phyloP scores from a whole-genome alignment of 1,140 invertebrate genomes.

The Halesus radiatus region DNA sequence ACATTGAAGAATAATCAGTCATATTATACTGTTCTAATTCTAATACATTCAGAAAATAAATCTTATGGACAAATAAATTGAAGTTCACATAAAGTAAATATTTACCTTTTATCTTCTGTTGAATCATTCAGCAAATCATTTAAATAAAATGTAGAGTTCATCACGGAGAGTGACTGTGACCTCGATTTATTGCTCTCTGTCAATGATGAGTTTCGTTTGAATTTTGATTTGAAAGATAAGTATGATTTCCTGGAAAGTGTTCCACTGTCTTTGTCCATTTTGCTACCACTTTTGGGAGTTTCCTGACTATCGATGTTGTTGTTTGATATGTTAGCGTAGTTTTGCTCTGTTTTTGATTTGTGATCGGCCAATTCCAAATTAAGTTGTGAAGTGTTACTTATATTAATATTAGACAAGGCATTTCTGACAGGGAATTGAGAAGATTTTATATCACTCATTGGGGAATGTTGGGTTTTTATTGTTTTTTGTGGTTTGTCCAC shows the following conservation, averaged over 20 bases:
- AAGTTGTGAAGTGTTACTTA: slow-evolving; percentile 12
- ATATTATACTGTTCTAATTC: no score
- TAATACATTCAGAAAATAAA: no score
- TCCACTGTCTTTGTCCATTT: slow-evolving; percentile 59
- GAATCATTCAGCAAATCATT: slow-evolving; percentile 71
- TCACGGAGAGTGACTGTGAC: slow-evolving; percentile 66
- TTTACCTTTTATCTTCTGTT: slow-evolving; percentile 27
- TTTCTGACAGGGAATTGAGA: slow-evolving; percentile 14
- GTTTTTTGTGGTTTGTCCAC: slow-evolving; percentile 17
- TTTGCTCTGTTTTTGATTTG: slow-evolving; percentile 32
- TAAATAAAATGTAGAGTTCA: slow-evolving; percentile 77
- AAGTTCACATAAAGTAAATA: background rate
- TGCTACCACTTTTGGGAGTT: background rate
- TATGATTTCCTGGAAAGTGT: slow-evolving; percentile 67
- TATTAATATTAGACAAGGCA: slow-evolving; percentile 17
- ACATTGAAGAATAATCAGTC: no score
- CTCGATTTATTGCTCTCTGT: slow-evolving; percentile 64
- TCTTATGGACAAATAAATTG: no score
- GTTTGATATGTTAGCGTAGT: slow-evolving; percentile 16
- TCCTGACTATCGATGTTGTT: slow-evolving; percentile 7
- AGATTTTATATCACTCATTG: background rate
- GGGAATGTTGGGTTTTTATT: slow-evolving; percentile 19
- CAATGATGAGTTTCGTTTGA: slow-evolving; percentile 68
- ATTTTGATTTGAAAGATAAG: slow-evolving; percentile 70
- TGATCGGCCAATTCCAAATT: slow-evolving; percentile 16